Conservation (phyloP, 2,113 vertebrate genomes). For the Oreochromis spilurus region DNA sequence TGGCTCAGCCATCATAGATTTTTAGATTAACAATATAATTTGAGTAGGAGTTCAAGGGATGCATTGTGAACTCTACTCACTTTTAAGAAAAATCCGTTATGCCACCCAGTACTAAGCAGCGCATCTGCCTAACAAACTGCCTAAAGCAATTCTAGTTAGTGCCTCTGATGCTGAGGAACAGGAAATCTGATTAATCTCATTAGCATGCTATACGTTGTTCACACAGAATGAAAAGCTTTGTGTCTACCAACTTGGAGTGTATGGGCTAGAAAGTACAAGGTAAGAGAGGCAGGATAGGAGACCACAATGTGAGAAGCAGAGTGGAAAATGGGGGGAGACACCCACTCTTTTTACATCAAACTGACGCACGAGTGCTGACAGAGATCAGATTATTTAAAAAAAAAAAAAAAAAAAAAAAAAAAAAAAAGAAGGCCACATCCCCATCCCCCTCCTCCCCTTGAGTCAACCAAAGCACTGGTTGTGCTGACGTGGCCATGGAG, state of each 20-base stretch:
- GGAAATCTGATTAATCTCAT: slow-evolving; percentile 37
- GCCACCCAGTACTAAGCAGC: neutral
- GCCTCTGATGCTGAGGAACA: slow-evolving; percentile 8
- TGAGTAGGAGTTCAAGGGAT: slow-evolving; percentile 33
- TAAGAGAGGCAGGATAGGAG: slow-evolving; percentile 18
- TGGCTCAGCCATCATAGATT: slow-evolving; percentile 31
- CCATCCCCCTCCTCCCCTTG: slow-evolving; percentile 6
- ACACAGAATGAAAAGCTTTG: neutral
- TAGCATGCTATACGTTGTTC: neutral
- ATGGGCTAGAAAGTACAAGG: slow-evolving; percentile 1
- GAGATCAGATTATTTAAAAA: slow-evolving; percentile 57
- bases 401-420: neutral
- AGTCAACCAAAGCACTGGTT: slow-evolving; percentile 53
- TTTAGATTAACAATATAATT: slow-evolving; percentile 41
- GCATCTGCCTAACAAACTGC: slow-evolving; percentile 21
- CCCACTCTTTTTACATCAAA: slow-evolving; percentile 73
- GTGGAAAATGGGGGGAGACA: slow-evolving; percentile 2
- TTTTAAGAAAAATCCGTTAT: slow-evolving; percentile 17
- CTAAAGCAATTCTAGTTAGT: neutral
- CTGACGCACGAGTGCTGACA: slow-evolving; percentile 71
- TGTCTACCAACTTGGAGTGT: neutral
- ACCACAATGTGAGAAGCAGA: neutral
- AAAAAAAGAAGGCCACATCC: slow-evolving; percentile 25
- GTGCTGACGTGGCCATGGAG: slow-evolving; percentile 69
- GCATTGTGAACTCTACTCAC: slow-evolving; percentile 21